Conservation (phyloP, 2,797 vertebrate species). For the Gadopsis bispinosus region DNA sequence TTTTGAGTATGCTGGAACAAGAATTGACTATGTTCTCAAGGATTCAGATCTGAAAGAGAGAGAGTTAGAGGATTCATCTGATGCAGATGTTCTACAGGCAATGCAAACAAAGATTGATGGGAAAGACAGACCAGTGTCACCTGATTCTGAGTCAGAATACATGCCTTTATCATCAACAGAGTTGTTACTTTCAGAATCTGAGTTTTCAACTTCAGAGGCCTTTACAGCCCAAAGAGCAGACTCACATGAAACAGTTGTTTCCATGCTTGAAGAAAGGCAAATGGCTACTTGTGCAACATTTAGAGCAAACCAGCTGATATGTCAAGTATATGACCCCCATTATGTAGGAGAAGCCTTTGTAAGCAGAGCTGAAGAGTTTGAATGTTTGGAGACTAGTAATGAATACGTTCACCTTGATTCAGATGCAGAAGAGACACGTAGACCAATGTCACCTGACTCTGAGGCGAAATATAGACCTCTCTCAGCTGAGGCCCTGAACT, state of each 20-base stretch:
- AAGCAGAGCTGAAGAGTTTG: conserved; percentile 34
- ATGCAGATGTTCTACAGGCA: conserved; percentile 8
- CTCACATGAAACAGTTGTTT: conserved; percentile 34
- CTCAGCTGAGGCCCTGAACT: conserved; percentile 26
- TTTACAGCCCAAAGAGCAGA: conserved; percentile 28
- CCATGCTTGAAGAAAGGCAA: conserved; percentile 17
- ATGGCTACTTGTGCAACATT: neutral
- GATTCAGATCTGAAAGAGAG: conserved; percentile 11
- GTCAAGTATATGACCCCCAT: conserved; percentile 64
- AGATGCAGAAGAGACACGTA: conserved; percentile 8
- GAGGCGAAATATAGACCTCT: conserved; percentile 32
- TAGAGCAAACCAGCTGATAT: conserved; percentile 51
- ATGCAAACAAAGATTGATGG: neutral
- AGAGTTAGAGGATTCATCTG: conserved; percentile 21
- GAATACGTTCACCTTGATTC: conserved; percentile 11
- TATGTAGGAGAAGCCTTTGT: conserved; percentile 49
- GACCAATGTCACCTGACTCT: conserved; percentile 37
- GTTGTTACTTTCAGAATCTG: neutral
- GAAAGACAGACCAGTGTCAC: conserved; percentile 28
- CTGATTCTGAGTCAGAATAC: conserved; percentile 36
- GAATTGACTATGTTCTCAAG: conserved; percentile 52
- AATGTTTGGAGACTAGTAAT: conserved; percentile 22
- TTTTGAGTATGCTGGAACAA: conserved; percentile 62
- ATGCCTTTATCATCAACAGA: conserved; percentile 13
- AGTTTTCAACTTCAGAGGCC: neutral